These are phyloP conservation scores for Monopis laevigella DNA, from an alignment of 2,888 invertebrate genomes.

Conservation along the genomic window DNA sequence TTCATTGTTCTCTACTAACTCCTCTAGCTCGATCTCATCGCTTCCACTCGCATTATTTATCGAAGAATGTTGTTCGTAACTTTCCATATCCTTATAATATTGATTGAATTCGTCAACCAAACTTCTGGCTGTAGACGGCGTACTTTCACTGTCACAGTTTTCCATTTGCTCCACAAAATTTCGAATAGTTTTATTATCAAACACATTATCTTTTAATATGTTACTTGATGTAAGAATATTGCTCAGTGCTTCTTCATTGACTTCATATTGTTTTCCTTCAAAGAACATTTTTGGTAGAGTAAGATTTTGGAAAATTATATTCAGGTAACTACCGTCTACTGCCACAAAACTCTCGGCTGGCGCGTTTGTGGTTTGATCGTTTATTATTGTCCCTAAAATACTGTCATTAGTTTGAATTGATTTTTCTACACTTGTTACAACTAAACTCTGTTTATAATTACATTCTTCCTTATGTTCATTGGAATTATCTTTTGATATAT, in stretches of 20 bases:
- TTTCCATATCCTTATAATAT: constrained; percentile 38
- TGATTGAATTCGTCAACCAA: constrained; percentile 53
- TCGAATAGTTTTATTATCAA: constrained; percentile 24
- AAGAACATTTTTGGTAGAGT: constrained; percentile 51
- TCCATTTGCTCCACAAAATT: constrained; percentile 42
- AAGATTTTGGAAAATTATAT: constrained; percentile 49
- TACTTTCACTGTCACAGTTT: constrained; percentile 33
- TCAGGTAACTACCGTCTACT: constrained; percentile 53
- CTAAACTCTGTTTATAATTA: neutral
- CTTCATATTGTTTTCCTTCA: constrained; percentile 50
- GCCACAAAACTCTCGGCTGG: constrained; percentile 41
- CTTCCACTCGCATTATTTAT: neutral
- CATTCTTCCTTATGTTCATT: constrained; percentile 15
- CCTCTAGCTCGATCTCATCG: no score
- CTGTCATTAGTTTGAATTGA: constrained; percentile 45
- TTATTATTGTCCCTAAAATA: constrained; percentile 18
- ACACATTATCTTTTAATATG: constrained; percentile 2
- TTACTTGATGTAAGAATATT: constrained; percentile 44
- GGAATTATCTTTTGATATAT: constrained; percentile 25
- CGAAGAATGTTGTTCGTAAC: neutral
- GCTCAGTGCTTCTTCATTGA: constrained; percentile 49
- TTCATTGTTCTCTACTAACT: no score
- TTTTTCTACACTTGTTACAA: constrained; percentile 37
- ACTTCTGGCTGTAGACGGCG: constrained; percentile 52
- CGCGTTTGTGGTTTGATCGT: constrained; percentile 28